Evolutionary conservation across 1,140 invertebrate genomes (phyloP).

Genomic region (Asbolus verrucosus): DNA sequence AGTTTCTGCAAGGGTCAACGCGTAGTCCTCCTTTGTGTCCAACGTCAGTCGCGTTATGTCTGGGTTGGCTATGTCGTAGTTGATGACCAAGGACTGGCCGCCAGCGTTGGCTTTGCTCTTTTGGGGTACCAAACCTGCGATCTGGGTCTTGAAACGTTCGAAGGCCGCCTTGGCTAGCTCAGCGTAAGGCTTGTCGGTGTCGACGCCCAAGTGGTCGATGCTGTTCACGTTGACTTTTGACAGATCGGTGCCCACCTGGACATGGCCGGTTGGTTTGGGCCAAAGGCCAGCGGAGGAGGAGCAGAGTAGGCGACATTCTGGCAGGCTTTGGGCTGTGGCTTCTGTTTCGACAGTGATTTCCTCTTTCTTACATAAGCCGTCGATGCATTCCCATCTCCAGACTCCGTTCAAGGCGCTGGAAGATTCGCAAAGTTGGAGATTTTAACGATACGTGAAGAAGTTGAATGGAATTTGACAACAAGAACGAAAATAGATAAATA

Average conservation of each 20-base stretch:
- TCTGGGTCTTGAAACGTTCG: background rate
- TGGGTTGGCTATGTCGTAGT: constrained; percentile 59
- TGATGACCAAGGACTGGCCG: constrained; percentile 61
- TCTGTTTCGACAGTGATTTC: constrained; percentile 66
- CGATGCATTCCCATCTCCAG: constrained; percentile 71
- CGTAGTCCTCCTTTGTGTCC: constrained; percentile 78
- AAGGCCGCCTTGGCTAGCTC: background rate
- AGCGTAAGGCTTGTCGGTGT: background rate
- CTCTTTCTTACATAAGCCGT: constrained; percentile 69
- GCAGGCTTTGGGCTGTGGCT: constrained; percentile 69
- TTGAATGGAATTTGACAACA: no score
- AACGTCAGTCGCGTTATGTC: constrained; percentile 66
- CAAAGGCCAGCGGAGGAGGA: constrained; percentile 73
- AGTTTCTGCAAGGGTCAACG: constrained; percentile 67
- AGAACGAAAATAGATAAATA: no score
- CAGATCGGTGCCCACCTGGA: constrained; percentile 71
- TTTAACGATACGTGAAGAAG: no score
- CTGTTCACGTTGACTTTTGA: constrained; percentile 72
- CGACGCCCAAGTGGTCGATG: constrained; percentile 61
- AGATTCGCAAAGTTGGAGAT: no score
- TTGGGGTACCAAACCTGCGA: constrained; percentile 21
- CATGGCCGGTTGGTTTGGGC: constrained; percentile 77
- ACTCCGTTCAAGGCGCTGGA: constrained; percentile 39
- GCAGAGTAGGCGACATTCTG: constrained; percentile 74
- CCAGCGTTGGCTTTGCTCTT: constrained; percentile 38